Conservation (phyloP, 2,888 invertebrate genomes). For the Eilema caniola region DNA sequence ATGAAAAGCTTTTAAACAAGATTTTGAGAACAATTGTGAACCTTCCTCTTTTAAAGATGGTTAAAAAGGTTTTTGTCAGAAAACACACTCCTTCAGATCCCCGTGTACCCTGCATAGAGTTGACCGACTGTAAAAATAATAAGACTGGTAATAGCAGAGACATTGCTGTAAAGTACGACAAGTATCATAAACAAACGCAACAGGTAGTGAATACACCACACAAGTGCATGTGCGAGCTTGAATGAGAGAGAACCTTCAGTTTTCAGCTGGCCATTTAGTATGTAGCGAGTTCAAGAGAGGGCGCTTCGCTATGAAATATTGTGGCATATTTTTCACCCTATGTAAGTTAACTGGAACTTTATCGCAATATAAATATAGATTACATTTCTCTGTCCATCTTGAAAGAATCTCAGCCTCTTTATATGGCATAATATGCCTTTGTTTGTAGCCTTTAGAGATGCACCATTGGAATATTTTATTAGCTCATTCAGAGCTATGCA, state of each 20-base stretch:
- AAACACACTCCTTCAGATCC: too few relatives aligned
- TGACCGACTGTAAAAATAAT: too few relatives aligned
- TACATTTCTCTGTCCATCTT: neutral
- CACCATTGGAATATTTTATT: slow-evolving; percentile 6
- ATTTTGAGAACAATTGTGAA: too few relatives aligned
- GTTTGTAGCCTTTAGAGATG: neutral
- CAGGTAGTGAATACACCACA: slow-evolving; percentile 12
- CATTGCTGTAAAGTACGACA: neutral
- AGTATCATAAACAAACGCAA: slow-evolving; percentile 3
- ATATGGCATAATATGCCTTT: slow-evolving; percentile 5
- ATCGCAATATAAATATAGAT: neutral
- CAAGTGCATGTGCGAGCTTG: slow-evolving; percentile 24
- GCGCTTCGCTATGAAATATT: slow-evolving; percentile 51
- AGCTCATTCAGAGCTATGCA: slow-evolving; percentile 20
- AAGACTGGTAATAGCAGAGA: neutral
- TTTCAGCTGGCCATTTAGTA: slow-evolving; percentile 65
- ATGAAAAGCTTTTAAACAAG: too few relatives aligned
- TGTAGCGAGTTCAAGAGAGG: slow-evolving; percentile 58
- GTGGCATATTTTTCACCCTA: neutral
- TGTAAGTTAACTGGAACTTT: slow-evolving; percentile 1
- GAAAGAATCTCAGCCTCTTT: neutral
- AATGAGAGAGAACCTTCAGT: slow-evolving; percentile 64
- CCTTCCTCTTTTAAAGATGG: too few relatives aligned
- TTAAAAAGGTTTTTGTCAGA: too few relatives aligned
- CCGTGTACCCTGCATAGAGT: too few relatives aligned